A percentile compares a stretch with the other conserved stretches of the same genome.
Conservation (phyloP, 2,888 invertebrate genomes). For the Argyresthia albistria region DNA sequence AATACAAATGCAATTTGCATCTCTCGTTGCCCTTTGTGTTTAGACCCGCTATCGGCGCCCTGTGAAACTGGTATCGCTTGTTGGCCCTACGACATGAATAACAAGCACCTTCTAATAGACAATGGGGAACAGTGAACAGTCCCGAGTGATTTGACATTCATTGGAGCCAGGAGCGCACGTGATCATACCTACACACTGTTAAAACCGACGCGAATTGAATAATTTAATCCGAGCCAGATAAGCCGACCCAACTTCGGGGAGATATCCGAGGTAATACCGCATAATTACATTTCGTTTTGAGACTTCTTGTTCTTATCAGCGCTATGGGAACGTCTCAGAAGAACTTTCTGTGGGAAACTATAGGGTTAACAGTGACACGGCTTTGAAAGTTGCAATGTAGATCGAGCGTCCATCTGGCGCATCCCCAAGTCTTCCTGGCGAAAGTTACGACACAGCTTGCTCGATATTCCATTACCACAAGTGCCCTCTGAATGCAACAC, state of each 20-base stretch:
- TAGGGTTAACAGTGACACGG: no score
- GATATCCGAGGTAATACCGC: constrained; percentile 15
- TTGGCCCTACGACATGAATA: constrained; percentile 32
- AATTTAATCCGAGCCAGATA: constrained; percentile 31
- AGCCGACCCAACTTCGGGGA: constrained; percentile 21
- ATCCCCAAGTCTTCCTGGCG: no score
- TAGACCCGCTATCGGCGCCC: constrained; percentile 21
- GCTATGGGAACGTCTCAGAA: no score
- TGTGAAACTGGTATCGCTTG: constrained; percentile 32
- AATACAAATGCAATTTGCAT: constrained; percentile 60
- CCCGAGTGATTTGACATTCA: constrained; percentile 37
- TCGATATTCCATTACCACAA: no score
- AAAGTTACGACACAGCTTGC: no score
- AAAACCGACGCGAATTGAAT: constrained; percentile 39
- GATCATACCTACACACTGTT: constrained; percentile 13
- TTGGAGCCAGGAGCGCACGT: constrained; percentile 10
- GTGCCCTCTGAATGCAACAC: no score
- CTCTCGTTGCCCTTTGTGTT: constrained; percentile 50
- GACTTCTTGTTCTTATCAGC: not conserved
- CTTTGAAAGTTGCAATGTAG: no score
- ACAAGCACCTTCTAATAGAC: constrained; percentile 33
- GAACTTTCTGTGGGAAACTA: no score
- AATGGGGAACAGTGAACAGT: constrained; percentile 33
- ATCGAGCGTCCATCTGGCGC: no score
- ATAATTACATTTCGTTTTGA: constrained; percentile 41